Percentiles rank a stretch among this genome's conserved stretches.
These are phyloP conservation scores for Panagrolaimus sp. DNA, from an alignment of 1,140 invertebrate species.

Conservation along the genomic window DNA sequence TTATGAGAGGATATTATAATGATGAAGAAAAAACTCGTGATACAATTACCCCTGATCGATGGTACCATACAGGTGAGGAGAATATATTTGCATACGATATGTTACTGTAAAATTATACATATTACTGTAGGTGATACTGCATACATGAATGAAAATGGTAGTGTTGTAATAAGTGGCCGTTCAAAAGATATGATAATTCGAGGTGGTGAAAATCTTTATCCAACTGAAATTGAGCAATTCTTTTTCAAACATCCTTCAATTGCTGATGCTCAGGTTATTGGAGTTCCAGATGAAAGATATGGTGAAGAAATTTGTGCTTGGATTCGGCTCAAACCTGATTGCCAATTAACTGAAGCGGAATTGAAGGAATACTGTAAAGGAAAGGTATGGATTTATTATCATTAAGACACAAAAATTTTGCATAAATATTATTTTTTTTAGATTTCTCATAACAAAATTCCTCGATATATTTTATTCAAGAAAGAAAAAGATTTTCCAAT, in stretches of 20 bases:
- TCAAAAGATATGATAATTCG: slow-evolving; percentile 81
- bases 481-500: slow-evolving; percentile 3
- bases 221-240: slow-evolving; percentile 77
- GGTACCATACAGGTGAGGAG: slow-evolving; percentile 80
- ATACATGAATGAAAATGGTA: slow-evolving; percentile 70
- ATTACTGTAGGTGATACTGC: slow-evolving; percentile 62
- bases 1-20: slow-evolving; percentile 77
- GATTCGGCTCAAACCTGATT: slow-evolving; percentile 62
- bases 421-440: background rate
- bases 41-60: slow-evolving; percentile 69
- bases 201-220: slow-evolving; percentile 80
- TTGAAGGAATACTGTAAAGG: too few species aligned
- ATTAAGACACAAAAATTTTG: background rate
- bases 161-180: slow-evolving; percentile 72
- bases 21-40: slow-evolving; percentile 75
- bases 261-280: slow-evolving; percentile 63
- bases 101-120: too few species aligned
- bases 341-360: too few species aligned
- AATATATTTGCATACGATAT: too few species aligned
- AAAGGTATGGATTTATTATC: slow-evolving; percentile 3
- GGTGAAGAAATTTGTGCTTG: slow-evolving; percentile 79
- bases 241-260: slow-evolving; percentile 72
- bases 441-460: slow-evolving; percentile 16
- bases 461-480: background rate
- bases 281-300: slow-evolving; percentile 71